Evolutionary conservation across 2,797 vertebrate species (phyloP).

Genomic region (Melopsittacus undulatus): DNA sequence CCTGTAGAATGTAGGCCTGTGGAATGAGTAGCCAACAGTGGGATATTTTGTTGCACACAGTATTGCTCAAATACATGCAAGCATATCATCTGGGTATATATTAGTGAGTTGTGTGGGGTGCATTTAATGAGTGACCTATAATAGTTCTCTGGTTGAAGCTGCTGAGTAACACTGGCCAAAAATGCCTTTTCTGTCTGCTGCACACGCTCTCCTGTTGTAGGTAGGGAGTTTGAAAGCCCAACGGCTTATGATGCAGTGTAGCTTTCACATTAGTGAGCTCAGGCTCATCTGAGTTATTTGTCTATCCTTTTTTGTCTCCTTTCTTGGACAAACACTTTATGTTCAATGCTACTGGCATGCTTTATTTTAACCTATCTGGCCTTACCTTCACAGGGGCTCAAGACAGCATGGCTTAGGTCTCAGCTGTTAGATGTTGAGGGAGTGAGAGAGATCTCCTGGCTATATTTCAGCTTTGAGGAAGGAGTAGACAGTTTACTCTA

Average conservation of each 20-base stretch:
- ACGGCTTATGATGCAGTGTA: neutral
- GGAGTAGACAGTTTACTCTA: neutral
- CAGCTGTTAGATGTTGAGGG: neutral
- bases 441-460: neutral
- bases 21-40: neutral
- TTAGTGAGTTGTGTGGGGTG: neutral
- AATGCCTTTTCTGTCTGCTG: neutral
- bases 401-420: neutral
- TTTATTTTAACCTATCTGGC: neutral
- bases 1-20: neutral
- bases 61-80: neutral
- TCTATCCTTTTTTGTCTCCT: neutral
- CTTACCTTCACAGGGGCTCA: neutral
- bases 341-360: neutral
- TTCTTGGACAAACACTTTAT: neutral
- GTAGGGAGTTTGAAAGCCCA: neutral
- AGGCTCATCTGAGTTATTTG: neutral
- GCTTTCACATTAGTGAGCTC: neutral
- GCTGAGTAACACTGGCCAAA: neutral
- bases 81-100: neutral
- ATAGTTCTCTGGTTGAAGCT: neutral
- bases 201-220: neutral
- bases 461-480: neutral
- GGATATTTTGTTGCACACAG: neutral
- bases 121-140: neutral